These are phyloP conservation scores for Helobdella robusta DNA, from an alignment of 2,888 invertebrate species.

Conservation along the genomic window DNA sequence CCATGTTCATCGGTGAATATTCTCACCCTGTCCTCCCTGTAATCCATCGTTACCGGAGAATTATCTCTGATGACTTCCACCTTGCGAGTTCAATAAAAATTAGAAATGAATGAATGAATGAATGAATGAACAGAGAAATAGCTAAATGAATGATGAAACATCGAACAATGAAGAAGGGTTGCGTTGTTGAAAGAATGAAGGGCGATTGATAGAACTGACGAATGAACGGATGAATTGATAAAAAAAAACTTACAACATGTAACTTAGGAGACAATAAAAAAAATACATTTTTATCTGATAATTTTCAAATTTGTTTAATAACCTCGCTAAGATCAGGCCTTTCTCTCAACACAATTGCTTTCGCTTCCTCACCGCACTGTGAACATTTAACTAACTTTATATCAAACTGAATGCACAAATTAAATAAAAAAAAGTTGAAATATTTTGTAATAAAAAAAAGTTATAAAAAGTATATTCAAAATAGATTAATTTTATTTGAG, in stretches of 20 bases:
- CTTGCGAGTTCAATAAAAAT: background rate
- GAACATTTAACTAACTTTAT: background rate
- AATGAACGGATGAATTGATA: too few relatives aligned
- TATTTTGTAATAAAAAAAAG: too few relatives aligned
- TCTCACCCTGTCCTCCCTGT: conserved; percentile 26
- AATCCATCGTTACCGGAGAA: conserved; percentile 29
- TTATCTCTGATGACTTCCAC: conserved; percentile 16
- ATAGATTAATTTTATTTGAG: background rate
- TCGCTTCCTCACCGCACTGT: conserved; percentile 26
- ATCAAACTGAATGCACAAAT: too few relatives aligned
- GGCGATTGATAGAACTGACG: too few relatives aligned
- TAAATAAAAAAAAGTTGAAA: too few relatives aligned
- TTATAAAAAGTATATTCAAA: background rate
- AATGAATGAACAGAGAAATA: background rate
- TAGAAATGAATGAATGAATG: background rate
- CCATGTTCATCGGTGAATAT: conserved; percentile 29
- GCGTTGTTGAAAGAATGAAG: too few relatives aligned
- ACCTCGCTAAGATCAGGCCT: conserved; percentile 22
- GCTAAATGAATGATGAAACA: too few relatives aligned
- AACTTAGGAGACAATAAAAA: background rate
- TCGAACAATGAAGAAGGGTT: too few relatives aligned
- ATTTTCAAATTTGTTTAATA: background rate
- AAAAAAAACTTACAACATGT: too few relatives aligned
- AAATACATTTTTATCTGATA: background rate
- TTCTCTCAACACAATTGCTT: conserved; percentile 21